Conservation (phyloP, 37 sponge, comb jelly and placozoan genomes). For the Tethya wilhelma region DNA sequence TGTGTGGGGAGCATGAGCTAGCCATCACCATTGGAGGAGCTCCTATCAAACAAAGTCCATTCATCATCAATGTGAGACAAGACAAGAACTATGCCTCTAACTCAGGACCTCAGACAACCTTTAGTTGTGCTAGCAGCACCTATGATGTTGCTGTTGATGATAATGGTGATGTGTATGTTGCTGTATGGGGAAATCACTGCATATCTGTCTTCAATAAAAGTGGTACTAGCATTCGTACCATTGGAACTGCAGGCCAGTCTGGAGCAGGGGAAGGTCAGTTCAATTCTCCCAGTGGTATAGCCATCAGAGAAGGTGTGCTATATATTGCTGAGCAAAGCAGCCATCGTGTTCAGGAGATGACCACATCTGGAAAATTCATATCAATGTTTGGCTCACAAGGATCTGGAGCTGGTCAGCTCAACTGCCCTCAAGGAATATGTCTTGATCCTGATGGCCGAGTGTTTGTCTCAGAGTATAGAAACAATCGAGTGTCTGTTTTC, state of each 20-base stretch:
- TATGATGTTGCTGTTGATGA: constrained; percentile 42
- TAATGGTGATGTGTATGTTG: constrained; percentile 28
- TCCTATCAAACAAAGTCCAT: constrained; percentile 34
- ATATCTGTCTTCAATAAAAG: constrained; percentile 21
- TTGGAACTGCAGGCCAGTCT: background rate
- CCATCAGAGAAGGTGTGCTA: constrained; percentile 33
- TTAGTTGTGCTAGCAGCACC: constrained; percentile 3
- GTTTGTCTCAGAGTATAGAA: constrained; percentile 36
- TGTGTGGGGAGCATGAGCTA: constrained; percentile 24
- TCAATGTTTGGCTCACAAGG: constrained; percentile 40
- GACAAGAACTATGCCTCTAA: background rate
- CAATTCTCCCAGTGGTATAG: constrained; percentile 36
- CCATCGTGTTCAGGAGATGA: constrained; percentile 44
- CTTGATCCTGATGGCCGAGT: constrained; percentile 21
- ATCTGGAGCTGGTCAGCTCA: constrained; percentile 35
- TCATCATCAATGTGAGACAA: constrained; percentile 12
- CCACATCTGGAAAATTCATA: constrained; percentile 13
- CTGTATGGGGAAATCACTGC: constrained; percentile 1
- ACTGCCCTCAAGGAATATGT: constrained; percentile 33
- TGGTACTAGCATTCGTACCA: constrained; percentile 8
- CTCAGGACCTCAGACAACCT: background rate
- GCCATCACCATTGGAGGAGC: constrained; percentile 14
- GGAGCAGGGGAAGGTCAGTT: constrained; percentile 54
- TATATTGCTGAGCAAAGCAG: constrained; percentile 41
- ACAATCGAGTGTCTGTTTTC: constrained; percentile 49